A percentile compares a stretch with the other conserved stretches of the same genome.
phyloP scores from a whole-genome alignment of 53 echinoderm and acorn worm species.

The Henricia sp. region DNA sequence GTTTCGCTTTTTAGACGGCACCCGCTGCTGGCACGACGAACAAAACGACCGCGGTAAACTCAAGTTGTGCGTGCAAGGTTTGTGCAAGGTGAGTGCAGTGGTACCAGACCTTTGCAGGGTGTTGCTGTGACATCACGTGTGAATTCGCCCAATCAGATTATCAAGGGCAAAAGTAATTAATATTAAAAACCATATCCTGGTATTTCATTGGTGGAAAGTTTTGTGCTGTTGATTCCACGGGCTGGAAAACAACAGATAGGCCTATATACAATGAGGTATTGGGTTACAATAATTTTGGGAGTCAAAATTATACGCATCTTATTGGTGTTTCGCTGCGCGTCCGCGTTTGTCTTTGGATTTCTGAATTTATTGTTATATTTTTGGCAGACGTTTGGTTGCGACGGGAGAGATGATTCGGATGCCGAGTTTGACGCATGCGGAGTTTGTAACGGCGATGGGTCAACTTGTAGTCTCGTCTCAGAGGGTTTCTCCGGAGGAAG shows the following conservation, averaged over 20 bases:
- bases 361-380: too few relatives aligned
- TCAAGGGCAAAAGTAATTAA: too few relatives aligned
- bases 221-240: too few relatives aligned
- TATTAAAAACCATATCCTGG: too few relatives aligned
- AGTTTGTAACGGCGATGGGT: slow-evolving; percentile 80
- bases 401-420: slow-evolving; percentile 73
- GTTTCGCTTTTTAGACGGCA: slow-evolving; percentile 72
- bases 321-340: too few relatives aligned
- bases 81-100: slow-evolving; percentile 70
- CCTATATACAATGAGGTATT: too few relatives aligned
- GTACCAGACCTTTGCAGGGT: not conserved
- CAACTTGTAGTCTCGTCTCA: slow-evolving; percentile 55
- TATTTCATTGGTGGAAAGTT: too few relatives aligned
- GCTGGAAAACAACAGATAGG: too few relatives aligned
- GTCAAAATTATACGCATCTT: too few relatives aligned
- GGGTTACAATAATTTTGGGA: too few relatives aligned
- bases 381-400: slow-evolving; percentile 87
- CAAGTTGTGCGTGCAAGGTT: slow-evolving; percentile 76
- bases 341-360: too few relatives aligned
- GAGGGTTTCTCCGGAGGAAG: slow-evolving; percentile 47
- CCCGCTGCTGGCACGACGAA: slow-evolving; percentile 80
- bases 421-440: slow-evolving; percentile 71
- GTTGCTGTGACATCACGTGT: not conserved
- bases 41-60: slow-evolving; percentile 43
- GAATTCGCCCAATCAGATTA: not conserved